Percentiles rank a stretch among this genome's conserved stretches.
phyloP scores from a whole-genome alignment of 2,113 vertebrate genomes.

The Gnathochromis pfefferi region DNA sequence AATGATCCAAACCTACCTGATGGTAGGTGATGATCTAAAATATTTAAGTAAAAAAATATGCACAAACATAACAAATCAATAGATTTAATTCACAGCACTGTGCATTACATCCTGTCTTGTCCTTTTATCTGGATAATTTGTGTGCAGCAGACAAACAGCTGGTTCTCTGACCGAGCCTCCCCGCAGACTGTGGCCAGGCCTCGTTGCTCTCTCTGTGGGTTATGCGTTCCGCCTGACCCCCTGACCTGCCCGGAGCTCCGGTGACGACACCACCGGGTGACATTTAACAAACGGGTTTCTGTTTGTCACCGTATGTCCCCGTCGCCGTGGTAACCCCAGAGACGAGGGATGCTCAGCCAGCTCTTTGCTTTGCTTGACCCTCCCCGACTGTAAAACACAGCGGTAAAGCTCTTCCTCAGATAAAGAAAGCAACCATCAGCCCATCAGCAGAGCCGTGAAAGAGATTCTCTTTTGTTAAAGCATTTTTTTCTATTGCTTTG shows the following conservation, averaged over 20 bases:
- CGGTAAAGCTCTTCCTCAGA: not conserved
- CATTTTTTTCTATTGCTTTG: not conserved
- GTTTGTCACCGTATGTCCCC: not conserved
- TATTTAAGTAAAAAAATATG: not conserved
- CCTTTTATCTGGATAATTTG: not conserved
- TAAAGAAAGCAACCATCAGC: not conserved
- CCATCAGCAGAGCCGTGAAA: not conserved
- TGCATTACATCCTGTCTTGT: not conserved
- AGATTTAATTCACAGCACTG: not conserved
- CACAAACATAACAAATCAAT: fast-evolving
- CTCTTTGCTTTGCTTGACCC: not conserved
- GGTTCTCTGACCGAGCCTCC: not conserved
- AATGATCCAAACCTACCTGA: not conserved
- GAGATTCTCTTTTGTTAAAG: not conserved
- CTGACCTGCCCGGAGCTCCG: not conserved
- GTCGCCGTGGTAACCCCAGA: not conserved
- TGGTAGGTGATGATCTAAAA: not conserved
- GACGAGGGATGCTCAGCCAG: not conserved
- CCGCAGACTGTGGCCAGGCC: not conserved
- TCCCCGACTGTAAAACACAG: not conserved
- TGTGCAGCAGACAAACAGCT: not conserved
- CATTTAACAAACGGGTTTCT: not conserved
- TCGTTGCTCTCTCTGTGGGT: not conserved
- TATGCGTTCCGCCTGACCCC: not conserved
- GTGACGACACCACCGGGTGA: not conserved